These are phyloP conservation scores for Cephalopterus ornatus DNA, from an alignment of 2,113 vertebrate species.

Conservation along the genomic window DNA sequence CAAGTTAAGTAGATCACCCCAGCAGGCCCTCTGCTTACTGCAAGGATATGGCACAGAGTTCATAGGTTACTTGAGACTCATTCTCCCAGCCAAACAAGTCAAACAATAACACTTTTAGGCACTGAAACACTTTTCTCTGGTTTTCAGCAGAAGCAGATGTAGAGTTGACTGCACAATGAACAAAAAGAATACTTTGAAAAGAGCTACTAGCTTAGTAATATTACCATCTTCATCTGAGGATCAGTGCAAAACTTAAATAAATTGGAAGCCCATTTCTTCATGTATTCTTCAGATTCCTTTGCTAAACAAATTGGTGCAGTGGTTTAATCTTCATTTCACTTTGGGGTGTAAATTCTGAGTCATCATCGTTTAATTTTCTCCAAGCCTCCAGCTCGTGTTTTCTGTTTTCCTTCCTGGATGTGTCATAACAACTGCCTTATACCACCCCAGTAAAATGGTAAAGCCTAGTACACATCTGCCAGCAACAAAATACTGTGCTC, in stretches of 20 bases:
- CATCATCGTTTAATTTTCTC: conserved; percentile 50
- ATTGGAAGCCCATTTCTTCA: background rate
- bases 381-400: conserved; percentile 45
- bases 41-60: conserved; percentile 38
- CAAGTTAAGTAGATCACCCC: conserved; percentile 32
- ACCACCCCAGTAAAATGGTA: conserved; percentile 26
- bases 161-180: background rate
- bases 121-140: conserved; percentile 4
- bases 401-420: conserved; percentile 59
- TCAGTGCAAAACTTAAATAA: background rate
- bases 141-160: conserved; percentile 57
- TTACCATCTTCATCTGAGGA: background rate
- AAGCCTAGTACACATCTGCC: conserved; percentile 51
- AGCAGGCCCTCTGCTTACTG: conserved; percentile 20
- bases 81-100: conserved; percentile 28
- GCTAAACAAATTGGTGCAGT: background rate
- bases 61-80: conserved; percentile 41
- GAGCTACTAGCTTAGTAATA: background rate
- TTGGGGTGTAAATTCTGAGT: conserved; percentile 55
- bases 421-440: conserved; percentile 57
- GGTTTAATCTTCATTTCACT: conserved; percentile 34
- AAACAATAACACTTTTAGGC: conserved; percentile 50
- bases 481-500: conserved; percentile 35
- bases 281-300: background rate
- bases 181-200: conserved; percentile 5